phyloP scores from a whole-genome alignment of 2,797 vertebrate species.

The Crossoptilon crossoptilon region DNA sequence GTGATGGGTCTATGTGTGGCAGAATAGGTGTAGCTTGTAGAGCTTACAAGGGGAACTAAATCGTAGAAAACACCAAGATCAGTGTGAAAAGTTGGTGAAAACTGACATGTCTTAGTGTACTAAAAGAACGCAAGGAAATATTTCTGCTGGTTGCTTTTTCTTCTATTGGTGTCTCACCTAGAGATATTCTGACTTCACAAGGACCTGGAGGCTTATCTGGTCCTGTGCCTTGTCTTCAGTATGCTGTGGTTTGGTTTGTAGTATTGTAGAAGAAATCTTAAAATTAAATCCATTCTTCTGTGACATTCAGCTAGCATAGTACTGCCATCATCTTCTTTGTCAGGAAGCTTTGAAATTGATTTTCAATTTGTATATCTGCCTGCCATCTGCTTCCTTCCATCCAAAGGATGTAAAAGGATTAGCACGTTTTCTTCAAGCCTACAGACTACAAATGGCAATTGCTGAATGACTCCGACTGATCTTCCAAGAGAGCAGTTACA shows the following conservation, averaged over 20 bases:
- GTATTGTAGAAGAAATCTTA: background rate
- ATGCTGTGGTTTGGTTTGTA: background rate
- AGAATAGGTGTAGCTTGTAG: background rate
- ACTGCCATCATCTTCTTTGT: background rate
- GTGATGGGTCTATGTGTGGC: accelerated
- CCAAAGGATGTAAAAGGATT: background rate
- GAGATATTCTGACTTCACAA: background rate
- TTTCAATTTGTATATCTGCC: background rate
- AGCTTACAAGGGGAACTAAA: background rate
- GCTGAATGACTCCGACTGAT: background rate
- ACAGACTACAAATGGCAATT: background rate
- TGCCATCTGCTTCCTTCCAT: background rate
- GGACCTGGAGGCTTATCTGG: no score
- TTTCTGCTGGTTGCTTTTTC: background rate
- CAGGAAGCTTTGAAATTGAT: background rate
- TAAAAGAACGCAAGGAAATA: background rate
- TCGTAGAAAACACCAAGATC: background rate
- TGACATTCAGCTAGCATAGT: background rate
- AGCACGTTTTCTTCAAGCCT: background rate
- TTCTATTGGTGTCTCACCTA: background rate
- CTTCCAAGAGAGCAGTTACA: background rate
- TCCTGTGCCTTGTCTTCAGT: background rate
- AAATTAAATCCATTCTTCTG: no score
- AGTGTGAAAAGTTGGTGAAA: background rate
- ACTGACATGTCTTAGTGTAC: background rate